Base-by-base conservation (phyloP, 1,140 invertebrate genomes). In the Tachypleus tridentatus region DNA sequence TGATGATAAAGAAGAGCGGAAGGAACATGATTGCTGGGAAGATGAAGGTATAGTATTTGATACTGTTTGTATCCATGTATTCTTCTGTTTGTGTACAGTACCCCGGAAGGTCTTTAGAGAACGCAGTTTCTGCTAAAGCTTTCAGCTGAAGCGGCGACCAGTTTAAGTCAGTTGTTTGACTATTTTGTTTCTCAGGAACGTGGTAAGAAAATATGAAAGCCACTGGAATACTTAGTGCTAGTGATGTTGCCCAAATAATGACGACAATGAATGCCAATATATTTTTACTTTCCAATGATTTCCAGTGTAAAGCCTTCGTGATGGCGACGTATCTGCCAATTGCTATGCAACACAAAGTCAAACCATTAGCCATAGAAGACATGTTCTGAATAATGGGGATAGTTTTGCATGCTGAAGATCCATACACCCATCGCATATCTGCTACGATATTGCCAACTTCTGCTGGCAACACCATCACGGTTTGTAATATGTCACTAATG, bases 401-500 rank as follows among this genome's bases (percentile, higher is more conserved):
- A 54, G n/a, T n/a, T 54, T 54, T 54, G 53, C 53, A 54, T 7
- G 53, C 7, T 54, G n/a, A 8, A 7, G 7, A 7, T 7, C 53
- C 53, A 54, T 8, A n/a, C n/a, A 8, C 53, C 53, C 53, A 54
- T 7, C 7, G n/a, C 53, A 54, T 54, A 54, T 54, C n/a, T 7
- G n/a, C 7, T 3, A 54, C n/a, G 7, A 54, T 8, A n/a, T 54
- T 54, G 53, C n/a, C n/a, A 7, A 54, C n/a, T 54, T 54, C 53
- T 7, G n/a, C 7, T n/a, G 53, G 53, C 0, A 8, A 3, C 53
- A 54, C 7, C n/a, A 54, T n/a, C 53, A 54, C 7, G 7, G 53
- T 54, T 7, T 54, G 53, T n/a, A 54, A n/a, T 54, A 54, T n/a
- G 53, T 54, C 53, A 54, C 53, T 54, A n/a, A 54, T n/a, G n/a